These are phyloP conservation scores for Arvicanthis niloticus DNA, from an alignment of 2,113 vertebrate species.

Conservation along the genomic window DNA sequence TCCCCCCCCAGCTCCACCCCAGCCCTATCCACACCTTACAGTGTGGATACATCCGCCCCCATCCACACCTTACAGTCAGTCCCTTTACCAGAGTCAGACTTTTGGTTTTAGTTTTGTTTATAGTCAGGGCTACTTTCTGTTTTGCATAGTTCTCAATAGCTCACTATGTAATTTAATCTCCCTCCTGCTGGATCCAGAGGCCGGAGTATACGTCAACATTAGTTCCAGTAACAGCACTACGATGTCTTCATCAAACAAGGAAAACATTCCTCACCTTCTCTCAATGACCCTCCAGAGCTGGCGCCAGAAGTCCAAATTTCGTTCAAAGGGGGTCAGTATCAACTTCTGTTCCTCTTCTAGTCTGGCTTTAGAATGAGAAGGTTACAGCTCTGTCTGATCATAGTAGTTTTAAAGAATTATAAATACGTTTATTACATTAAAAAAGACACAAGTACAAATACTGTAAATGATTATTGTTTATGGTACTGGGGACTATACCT, in stretches of 20 bases:
- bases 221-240: not conserved
- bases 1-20: not conserved
- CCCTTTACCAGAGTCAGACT: not conserved
- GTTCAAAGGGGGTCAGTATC: conserved; percentile 97
- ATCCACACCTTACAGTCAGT: not conserved
- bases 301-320: conserved; percentile 98
- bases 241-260: not conserved
- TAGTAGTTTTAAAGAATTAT: not conserved
- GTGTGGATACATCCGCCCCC: too few relatives aligned
- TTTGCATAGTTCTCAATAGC: conserved; percentile 19
- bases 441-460: not conserved
- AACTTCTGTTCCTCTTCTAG: conserved; percentile 97
- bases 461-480: not conserved
- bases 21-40: not conserved
- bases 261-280: conserved; percentile 90
- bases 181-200: not conserved
- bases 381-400: conserved; percentile 66
- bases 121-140: not conserved
- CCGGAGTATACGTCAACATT: not conserved
- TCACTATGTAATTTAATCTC: not conserved
- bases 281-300: conserved; percentile 99
- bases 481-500: not conserved
- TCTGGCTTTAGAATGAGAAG: conserved; percentile 84
- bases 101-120: not conserved
- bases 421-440: conserved; percentile 9